These are phyloP conservation scores for Bufotes viridis DNA, from an alignment of 2,797 vertebrate species.

Conservation along the genomic window DNA sequence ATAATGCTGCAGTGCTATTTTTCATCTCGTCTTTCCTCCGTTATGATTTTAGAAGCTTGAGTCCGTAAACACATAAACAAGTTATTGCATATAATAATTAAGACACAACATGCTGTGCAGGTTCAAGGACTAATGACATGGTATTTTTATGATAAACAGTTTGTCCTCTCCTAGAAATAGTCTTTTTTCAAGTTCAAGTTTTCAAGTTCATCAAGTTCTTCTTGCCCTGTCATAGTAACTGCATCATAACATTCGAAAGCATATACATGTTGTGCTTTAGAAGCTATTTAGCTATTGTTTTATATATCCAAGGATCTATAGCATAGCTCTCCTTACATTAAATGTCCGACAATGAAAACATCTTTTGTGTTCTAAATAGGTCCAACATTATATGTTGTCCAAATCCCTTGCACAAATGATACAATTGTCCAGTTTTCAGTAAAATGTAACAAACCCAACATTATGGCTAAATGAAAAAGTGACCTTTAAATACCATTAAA, in stretches of 20 bases:
- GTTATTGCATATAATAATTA: slow-evolving; percentile 50
- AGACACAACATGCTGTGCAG: slow-evolving; percentile 31
- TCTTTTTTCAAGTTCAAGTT: background rate
- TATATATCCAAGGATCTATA: too few species aligned
- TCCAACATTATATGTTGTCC: too few species aligned
- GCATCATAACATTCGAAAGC: background rate
- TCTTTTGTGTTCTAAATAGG: too few species aligned
- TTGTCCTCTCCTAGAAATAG: slow-evolving; percentile 26
- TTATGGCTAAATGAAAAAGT: too few species aligned
- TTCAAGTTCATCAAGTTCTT: slow-evolving; percentile 37
- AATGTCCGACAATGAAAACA: too few species aligned
- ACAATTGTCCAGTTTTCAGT: too few species aligned
- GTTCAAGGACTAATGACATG: slow-evolving; percentile 22
- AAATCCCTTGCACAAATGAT: too few species aligned
- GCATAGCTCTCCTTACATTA: too few species aligned
- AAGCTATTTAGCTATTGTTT: too few species aligned
- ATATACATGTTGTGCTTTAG: background rate
- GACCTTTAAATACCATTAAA: too few species aligned
- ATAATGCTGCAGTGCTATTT: slow-evolving; percentile 47
- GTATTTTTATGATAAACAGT: slow-evolving; percentile 37
- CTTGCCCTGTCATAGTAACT: background rate
- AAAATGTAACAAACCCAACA: too few species aligned
- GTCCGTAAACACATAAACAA: slow-evolving; percentile 39
- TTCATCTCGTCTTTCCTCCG: slow-evolving; percentile 2
- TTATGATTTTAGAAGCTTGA: slow-evolving; percentile 24